Evolutionary conservation across 1,140 invertebrate genomes (phyloP).

Genomic region (Saccostrea glomerata): DNA sequence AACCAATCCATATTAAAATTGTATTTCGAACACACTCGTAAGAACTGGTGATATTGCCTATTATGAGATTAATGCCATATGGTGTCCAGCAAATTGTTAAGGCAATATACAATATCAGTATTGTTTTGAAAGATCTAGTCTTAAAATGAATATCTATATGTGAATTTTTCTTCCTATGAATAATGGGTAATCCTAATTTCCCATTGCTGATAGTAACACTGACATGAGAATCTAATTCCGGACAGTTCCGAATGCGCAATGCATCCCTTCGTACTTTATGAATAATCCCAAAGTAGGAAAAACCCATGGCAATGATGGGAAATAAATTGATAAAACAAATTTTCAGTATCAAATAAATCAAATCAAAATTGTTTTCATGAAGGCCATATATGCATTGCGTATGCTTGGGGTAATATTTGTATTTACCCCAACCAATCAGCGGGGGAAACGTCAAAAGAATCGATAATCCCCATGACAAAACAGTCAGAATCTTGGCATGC

Average conservation of each 20-base stretch:
- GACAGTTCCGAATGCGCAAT: constrained; percentile 54
- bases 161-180: constrained; percentile 44
- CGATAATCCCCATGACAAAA: constrained; percentile 53
- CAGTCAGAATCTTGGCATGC: constrained; percentile 57
- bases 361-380: neutral
- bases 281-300: constrained; percentile 59
- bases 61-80: constrained; percentile 46
- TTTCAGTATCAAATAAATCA: constrained; percentile 51
- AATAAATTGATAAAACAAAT: constrained; percentile 50
- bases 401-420: constrained; percentile 46
- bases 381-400: constrained; percentile 42
- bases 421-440: constrained; percentile 60
- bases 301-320: constrained; percentile 58
- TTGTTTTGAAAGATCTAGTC: constrained; percentile 61
- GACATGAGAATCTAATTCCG: constrained; percentile 46
- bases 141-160: constrained; percentile 62
- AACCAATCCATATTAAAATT: constrained; percentile 57
- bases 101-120: constrained; percentile 57
- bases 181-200: constrained; percentile 47
- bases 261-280: constrained; percentile 59
- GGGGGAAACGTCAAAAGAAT: constrained; percentile 54
- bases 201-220: constrained; percentile 48
- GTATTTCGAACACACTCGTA: constrained; percentile 10
- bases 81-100: constrained; percentile 58
- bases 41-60: neutral